Percentiles rank a stretch among this genome's conserved stretches.
Conservation (phyloP, 2,888 invertebrate genomes). For the Prosopocoilus inquinatus region DNA sequence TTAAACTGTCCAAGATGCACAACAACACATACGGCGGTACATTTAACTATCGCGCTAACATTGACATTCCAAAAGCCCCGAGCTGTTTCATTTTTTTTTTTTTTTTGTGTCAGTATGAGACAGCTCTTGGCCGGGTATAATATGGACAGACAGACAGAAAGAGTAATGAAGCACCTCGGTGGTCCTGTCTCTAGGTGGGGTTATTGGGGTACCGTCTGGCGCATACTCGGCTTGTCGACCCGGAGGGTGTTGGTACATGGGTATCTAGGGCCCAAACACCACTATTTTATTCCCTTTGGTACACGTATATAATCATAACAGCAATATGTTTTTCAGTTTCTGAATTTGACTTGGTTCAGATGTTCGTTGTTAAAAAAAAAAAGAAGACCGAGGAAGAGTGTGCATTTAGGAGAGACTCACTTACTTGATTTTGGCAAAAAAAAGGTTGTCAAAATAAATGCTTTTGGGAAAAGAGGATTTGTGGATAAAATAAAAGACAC, state of each 20-base stretch:
- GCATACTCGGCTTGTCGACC: conserved; percentile 52
- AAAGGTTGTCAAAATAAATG: too few species aligned
- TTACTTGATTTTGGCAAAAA: too few species aligned
- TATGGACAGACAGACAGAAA: conserved; percentile 74
- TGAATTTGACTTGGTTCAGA: neutral
- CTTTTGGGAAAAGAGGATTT: too few species aligned
- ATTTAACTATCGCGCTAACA: conserved; percentile 34
- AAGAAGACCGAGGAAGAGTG: too few species aligned
- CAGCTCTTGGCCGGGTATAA: conserved; percentile 49
- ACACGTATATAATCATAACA: too few species aligned
- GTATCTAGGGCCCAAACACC: conserved; percentile 57
- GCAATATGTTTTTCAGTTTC: too few species aligned
- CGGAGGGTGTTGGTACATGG: conserved; percentile 62
- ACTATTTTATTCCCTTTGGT: conserved; percentile 26
- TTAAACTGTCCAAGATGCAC: conserved; percentile 24
- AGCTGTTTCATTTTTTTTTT: conserved; percentile 12
- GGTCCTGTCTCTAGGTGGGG: conserved; percentile 51
- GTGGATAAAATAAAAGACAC: too few species aligned
- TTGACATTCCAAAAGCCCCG: conserved; percentile 31
- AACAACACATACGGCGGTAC: conserved; percentile 25
- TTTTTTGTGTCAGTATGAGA: too few species aligned
- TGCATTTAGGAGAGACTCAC: too few species aligned
- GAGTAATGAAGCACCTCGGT: conserved; percentile 51
- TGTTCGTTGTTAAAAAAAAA: neutral
- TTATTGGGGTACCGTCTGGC: conserved; percentile 51